Evolutionary conservation across 2,113 vertebrate species (phyloP).

Genomic region (Pleuronectes platessa): DNA sequence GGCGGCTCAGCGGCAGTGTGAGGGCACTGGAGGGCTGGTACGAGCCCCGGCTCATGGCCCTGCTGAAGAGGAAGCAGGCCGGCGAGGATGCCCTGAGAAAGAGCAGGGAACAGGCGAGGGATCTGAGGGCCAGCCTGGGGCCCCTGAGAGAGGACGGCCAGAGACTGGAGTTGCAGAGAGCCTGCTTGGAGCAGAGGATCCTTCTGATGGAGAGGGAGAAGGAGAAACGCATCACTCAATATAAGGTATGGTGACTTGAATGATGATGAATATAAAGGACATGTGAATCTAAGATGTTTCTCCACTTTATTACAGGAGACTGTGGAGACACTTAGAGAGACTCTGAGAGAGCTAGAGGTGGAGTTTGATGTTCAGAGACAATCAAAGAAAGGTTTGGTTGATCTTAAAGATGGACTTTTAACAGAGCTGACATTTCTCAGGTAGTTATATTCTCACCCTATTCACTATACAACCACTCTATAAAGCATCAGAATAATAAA

Average conservation of each 20-base stretch:
- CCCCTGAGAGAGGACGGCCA: slow-evolving; percentile 84
- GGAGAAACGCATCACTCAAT: slow-evolving; percentile 82
- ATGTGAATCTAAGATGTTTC: not conserved
- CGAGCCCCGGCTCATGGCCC: slow-evolving; percentile 86
- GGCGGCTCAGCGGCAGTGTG: slow-evolving; percentile 83
- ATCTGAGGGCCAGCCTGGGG: slow-evolving; percentile 81
- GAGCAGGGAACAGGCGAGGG: slow-evolving; percentile 82
- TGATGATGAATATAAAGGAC: not conserved
- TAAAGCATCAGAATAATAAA: not conserved
- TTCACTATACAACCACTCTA: not conserved
- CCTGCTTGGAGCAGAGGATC: slow-evolving; percentile 85
- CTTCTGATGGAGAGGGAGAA: slow-evolving; percentile 84
- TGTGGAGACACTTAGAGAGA: slow-evolving; percentile 85
- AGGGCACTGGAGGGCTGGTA: slow-evolving; percentile 87
- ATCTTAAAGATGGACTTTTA: slow-evolving; percentile 82
- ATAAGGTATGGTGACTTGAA: slow-evolving; percentile 81
- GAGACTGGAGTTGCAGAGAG: slow-evolving; percentile 83
- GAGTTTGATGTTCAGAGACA: slow-evolving; percentile 86
- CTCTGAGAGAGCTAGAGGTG: slow-evolving; percentile 81
- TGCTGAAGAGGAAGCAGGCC: slow-evolving; percentile 84
- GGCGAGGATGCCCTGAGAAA: slow-evolving; percentile 85
- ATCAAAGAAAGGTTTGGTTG: slow-evolving; percentile 85
- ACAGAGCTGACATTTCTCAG: slow-evolving; percentile 86
- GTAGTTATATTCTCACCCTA: slow-evolving; percentile 59
- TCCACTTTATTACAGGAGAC: slow-evolving; percentile 79